Evolutionary conservation across 2,888 invertebrate genomes (phyloP).

Genomic region (Miltochrista miniata): DNA sequence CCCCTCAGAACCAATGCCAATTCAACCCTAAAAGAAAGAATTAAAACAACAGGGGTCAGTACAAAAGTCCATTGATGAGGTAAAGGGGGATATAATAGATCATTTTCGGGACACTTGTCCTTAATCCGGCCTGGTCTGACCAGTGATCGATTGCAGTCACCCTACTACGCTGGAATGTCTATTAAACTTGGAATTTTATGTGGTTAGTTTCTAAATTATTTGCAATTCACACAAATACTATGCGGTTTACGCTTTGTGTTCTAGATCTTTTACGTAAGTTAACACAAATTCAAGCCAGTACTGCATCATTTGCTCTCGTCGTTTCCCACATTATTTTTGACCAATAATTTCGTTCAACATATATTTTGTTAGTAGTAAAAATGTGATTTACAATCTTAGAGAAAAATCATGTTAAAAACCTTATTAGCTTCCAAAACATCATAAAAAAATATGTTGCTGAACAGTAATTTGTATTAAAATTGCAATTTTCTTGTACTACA

Average conservation of each 20-base stretch:
- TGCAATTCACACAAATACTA: constrained; percentile 20
- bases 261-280: constrained; percentile 4
- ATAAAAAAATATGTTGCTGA: too few species aligned
- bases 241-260: constrained; percentile 17
- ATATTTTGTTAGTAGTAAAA: not conserved
- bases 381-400: constrained; percentile 8
- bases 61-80: constrained; percentile 78
- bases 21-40: constrained; percentile 75
- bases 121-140: constrained; percentile 65
- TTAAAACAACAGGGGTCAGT: constrained; percentile 75
- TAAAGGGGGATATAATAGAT: constrained; percentile 81
- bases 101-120: constrained; percentile 81
- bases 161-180: constrained; percentile 55
- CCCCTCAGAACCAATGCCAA: constrained; percentile 36
- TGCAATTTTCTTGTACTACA: constrained; percentile 20
- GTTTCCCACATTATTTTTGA: too few species aligned
- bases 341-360: too few species aligned
- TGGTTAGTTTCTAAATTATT: constrained; percentile 23
- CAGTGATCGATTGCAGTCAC: constrained; percentile 50
- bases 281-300: constrained; percentile 1
- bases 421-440: too few species aligned
- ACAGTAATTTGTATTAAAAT: constrained; percentile 2
- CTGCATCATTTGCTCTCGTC: not conserved
- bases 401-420: too few species aligned
- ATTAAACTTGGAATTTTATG: constrained; percentile 46